Base-by-base conservation (phyloP, 2,888 invertebrate species). In the Noctua janthe region DNA sequence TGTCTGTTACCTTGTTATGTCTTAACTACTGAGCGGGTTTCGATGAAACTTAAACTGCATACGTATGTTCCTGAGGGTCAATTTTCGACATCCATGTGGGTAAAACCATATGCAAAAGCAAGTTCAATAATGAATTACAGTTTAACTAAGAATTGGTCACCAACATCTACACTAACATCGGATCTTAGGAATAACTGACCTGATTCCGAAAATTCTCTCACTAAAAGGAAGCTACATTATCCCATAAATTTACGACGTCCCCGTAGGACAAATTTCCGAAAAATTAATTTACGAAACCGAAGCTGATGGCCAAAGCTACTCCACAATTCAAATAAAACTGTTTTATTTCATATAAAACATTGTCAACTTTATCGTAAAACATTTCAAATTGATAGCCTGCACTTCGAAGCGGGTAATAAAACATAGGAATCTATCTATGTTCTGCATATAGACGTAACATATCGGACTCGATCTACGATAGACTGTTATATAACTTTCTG, bases 381-480 rank as follows among this genome's bases (percentile, higher is more conserved):
- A 43, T 86, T 76, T 35, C 20, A n/a, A 76, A 83, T 87, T 80
- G 66, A 85, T 87, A 74, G 80, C 35, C 20, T 67, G 66, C 66
- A 47, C 69, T 76, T 72, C 20, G 64, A 13, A 69, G 56, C 64
- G 74, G n/a, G 47, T 49, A 72, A 87, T 79, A 83, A 83, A 85
- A 74, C 15, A 35, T 66, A 67, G n/a, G 11, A 67, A 72, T 76
- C 15, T 71, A 71, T 72, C 20, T 47, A 8, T 39, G 8, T 5
- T 62, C 51, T 84, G 39, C 51, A 72, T 78, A 64, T 29, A 20
- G 72, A 82, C 43, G 56, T 69, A 35, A 74, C 54, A 76, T 71
- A 74, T 76, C 29, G 43, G 13, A 71, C 56, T 47, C 76, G 1
- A 43, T 85, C 56, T 29, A 20, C 51, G 13, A 39, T 11, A 35